Percentiles rank a stretch among this genome's conserved stretches.
Conservation (phyloP, 2,888 invertebrate species). For the Carterocephalus palaemon region DNA sequence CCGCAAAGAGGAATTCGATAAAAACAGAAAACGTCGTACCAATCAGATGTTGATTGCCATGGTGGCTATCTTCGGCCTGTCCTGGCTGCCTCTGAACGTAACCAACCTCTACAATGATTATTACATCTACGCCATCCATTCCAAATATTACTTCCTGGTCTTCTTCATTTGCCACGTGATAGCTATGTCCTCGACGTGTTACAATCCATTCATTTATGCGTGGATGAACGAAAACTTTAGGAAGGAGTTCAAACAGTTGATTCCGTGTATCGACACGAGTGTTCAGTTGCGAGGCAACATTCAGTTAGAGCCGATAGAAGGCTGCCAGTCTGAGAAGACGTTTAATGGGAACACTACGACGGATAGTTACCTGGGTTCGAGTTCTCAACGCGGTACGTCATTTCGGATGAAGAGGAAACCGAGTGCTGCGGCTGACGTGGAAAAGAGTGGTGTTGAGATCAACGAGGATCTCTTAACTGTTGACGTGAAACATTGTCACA, state of each 20-base stretch:
- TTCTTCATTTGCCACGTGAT: conserved; percentile 94
- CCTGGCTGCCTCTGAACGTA: conserved; percentile 95
- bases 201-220: conserved; percentile 97
- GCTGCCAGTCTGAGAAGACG: conserved; percentile 82
- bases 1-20: conserved; percentile 93
- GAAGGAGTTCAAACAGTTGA: conserved; percentile 92
- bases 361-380: conserved; percentile 78
- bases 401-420: conserved; percentile 76
- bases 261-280: conserved; percentile 81
- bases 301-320: conserved; percentile 73
- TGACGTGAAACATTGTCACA: conserved; percentile 73
- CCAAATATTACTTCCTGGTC: conserved; percentile 91
- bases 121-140: conserved; percentile 83
- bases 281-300: conserved; percentile 59
- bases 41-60: conserved; percentile 98
- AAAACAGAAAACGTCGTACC: conserved; percentile 92
- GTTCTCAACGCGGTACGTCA: conserved; percentile 74
- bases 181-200: conserved; percentile 97
- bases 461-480: conserved; percentile 66
- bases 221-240: conserved; percentile 98
- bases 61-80: conserved; percentile 97
- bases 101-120: conserved; percentile 93
- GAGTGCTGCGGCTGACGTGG: conserved; percentile 81
- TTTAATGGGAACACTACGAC: conserved; percentile 88
- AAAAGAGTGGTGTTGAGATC: conserved; percentile 73